phyloP scores from a whole-genome alignment of 1,140 invertebrate genomes.

The Carcinoscorpius rotundicauda region DNA sequence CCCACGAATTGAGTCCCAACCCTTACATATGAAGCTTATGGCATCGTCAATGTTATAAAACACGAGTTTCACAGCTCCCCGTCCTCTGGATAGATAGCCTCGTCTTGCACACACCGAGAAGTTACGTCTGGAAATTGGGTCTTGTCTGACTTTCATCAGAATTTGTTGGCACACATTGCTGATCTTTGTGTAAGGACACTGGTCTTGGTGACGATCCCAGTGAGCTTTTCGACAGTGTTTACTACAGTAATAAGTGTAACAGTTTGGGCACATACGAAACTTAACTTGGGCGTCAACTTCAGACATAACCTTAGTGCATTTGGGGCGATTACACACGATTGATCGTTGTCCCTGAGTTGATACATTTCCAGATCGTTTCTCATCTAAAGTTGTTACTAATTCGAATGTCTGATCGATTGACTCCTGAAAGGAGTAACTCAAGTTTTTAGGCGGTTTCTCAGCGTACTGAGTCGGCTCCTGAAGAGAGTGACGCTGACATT shows the following conservation, averaged over 20 bases:
- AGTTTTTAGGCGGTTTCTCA: no score
- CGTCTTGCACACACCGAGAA: constrained; percentile 63
- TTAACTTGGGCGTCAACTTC: constrained; percentile 36
- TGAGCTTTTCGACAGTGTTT: constrained; percentile 71
- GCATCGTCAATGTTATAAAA: constrained; percentile 71
- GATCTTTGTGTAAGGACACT: constrained; percentile 78
- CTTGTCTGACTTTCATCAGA: constrained; percentile 67
- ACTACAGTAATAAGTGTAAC: constrained; percentile 58
- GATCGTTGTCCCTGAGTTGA: no score
- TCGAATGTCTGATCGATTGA: no score
- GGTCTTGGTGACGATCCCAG: constrained; percentile 79
- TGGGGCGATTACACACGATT: constrained; percentile 26
- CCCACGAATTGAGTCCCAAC: constrained; percentile 15
- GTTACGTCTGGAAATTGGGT: constrained; percentile 58
- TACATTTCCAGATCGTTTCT: no score
- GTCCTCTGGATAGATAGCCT: constrained; percentile 63
- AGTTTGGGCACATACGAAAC: constrained; percentile 86
- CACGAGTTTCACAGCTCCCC: constrained; percentile 80
- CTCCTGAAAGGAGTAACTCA: no score
- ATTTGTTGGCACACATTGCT: constrained; percentile 70
- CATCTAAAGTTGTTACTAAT: no score
- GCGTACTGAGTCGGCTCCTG: no score
- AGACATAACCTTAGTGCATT: constrained; percentile 32
- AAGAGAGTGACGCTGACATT: no score
- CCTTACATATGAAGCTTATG: constrained; percentile 49